A percentile compares a stretch with the other conserved stretches of the same genome.
These are phyloP conservation scores for Mayetiola destructor DNA, from an alignment of 2,888 invertebrate genomes.

Conservation along the genomic window DNA sequence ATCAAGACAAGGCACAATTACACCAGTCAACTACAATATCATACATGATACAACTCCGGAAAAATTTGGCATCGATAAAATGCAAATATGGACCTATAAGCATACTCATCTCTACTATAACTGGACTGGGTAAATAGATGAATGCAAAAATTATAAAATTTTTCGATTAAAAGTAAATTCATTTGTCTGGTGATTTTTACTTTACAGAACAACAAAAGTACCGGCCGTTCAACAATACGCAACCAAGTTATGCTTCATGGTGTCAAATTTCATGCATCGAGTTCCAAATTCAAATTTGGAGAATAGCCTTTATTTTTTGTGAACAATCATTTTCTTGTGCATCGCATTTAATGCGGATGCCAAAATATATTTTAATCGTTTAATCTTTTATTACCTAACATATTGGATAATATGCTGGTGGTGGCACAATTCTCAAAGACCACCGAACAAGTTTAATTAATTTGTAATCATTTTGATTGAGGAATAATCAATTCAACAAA, in stretches of 20 bases:
- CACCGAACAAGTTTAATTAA: too few relatives aligned
- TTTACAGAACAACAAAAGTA: conserved; percentile 66
- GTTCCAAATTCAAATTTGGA: conserved; percentile 45
- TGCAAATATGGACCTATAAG: conserved; percentile 77
- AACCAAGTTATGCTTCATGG: conserved; percentile 81
- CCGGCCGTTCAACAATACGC: conserved; percentile 92
- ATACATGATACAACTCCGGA: conserved; percentile 57
- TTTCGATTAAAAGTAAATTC: too few relatives aligned
- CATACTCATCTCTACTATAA: conserved; percentile 84
- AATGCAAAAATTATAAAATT: too few relatives aligned
- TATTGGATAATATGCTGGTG: too few relatives aligned
- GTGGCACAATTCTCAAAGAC: too few relatives aligned
- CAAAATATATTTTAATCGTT: too few relatives aligned
- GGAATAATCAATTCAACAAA: too few relatives aligned
- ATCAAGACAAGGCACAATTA: conserved; percentile 76
- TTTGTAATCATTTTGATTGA: too few relatives aligned
- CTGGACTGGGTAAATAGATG: conserved; percentile 85
- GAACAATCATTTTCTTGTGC: too few relatives aligned
- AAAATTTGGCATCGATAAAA: conserved; percentile 54
- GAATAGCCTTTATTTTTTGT: conserved; percentile 54
- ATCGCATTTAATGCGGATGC: too few relatives aligned
- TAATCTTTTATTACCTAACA: too few relatives aligned
- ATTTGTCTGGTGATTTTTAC: too few relatives aligned
- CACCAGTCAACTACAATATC: conserved; percentile 82
- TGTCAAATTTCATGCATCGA: conserved; percentile 63